Evolutionary conservation across 1,140 invertebrate species (phyloP).

Genomic region (Zaprionus taronus): DNA sequence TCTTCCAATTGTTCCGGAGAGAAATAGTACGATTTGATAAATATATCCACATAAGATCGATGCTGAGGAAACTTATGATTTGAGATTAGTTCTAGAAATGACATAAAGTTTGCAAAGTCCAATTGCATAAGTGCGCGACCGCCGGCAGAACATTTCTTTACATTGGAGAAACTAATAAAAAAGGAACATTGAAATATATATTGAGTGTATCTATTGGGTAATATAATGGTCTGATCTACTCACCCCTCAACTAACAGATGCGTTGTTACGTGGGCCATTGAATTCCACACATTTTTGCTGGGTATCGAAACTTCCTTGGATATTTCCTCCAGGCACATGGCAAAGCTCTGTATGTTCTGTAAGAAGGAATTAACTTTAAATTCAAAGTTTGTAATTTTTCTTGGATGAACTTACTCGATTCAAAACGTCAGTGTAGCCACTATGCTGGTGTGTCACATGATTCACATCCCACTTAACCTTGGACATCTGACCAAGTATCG

Average conservation of each 20-base stretch:
- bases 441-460: constrained; percentile 98
- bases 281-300: constrained; percentile 92
- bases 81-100: constrained; percentile 95
- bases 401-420: constrained; percentile 85
- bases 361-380: constrained; percentile 44
- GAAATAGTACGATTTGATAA: constrained; percentile 98
- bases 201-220: background rate
- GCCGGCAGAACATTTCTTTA: constrained; percentile 97
- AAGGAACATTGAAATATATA: background rate
- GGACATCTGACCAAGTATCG: constrained; percentile 92
- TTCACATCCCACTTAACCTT: constrained; percentile 98
- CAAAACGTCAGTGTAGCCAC: constrained; percentile 92
- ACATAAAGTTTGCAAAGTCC: constrained; percentile 97
- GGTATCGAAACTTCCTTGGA: constrained; percentile 89
- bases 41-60: constrained; percentile 95
- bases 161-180: constrained; percentile 90
- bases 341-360: constrained; percentile 92
- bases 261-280: constrained; percentile 92
- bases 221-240: constrained; percentile 34
- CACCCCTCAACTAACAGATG: constrained; percentile 96
- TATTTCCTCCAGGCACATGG: constrained; percentile 90
- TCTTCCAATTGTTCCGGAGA: constrained; percentile 94
- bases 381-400: background rate
- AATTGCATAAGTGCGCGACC: constrained; percentile 98
- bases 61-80: constrained; percentile 93